These are phyloP conservation scores for Diogma glabrata DNA, from an alignment of 2,888 invertebrate species.

Conservation along the genomic window DNA sequence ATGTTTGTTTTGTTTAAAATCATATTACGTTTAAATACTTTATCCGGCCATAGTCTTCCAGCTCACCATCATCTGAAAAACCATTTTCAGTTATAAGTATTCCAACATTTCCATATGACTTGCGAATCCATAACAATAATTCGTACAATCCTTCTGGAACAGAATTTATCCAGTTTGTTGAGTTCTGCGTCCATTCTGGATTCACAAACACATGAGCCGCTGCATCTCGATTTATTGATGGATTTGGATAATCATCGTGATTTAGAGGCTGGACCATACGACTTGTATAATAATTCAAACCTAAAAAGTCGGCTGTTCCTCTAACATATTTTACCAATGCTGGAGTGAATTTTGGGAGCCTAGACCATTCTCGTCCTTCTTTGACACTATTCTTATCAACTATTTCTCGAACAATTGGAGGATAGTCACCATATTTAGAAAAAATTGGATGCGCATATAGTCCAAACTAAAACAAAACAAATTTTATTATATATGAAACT, in stretches of 20 bases:
- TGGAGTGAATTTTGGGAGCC: constrained; percentile 19
- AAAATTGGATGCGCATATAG: constrained; percentile 31
- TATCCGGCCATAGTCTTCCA: not conserved
- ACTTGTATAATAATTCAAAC: constrained; percentile 28
- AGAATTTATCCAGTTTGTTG: not conserved
- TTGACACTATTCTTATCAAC: constrained; percentile 26
- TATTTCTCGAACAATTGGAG: constrained; percentile 25
- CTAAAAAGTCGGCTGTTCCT: constrained; percentile 27
- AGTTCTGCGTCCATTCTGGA: not conserved
- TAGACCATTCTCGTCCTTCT: constrained; percentile 27
- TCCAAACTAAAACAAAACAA: no score
- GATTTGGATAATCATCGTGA: not conserved
- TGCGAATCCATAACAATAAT: not conserved
- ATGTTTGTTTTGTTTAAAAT: no score
- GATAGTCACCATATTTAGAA: constrained; percentile 27
- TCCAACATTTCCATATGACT: not conserved
- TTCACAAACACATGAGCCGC: not conserved
- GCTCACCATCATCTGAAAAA: not conserved
- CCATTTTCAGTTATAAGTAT: constrained; percentile 3
- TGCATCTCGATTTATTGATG: not conserved
- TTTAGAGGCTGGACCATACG: constrained; percentile 17
- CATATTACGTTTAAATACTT: not conserved
- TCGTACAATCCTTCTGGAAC: not conserved
- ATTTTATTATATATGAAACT: no score
- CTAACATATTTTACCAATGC: not conserved